Percentiles rank a stretch among this genome's conserved stretches.
phyloP scores from a whole-genome alignment of 1,140 invertebrate genomes.

The Caligus rogercresseyi region DNA sequence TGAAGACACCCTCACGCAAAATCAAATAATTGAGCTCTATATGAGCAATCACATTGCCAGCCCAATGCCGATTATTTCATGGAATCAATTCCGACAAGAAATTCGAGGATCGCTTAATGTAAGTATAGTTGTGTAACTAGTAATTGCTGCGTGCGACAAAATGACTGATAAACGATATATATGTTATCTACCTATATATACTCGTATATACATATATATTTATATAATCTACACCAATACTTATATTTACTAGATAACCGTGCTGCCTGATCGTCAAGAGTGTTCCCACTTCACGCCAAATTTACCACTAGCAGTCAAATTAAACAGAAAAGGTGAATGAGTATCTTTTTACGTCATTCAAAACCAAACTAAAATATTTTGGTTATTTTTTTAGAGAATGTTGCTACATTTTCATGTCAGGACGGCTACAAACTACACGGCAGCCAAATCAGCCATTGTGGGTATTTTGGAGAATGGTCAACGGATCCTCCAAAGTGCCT shows the following conservation, averaged over 20 bases:
- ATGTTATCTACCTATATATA: too few species aligned
- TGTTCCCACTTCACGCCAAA: background rate
- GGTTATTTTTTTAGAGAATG: background rate
- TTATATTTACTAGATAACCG: background rate
- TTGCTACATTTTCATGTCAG: slow-evolving; percentile 24
- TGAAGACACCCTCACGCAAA: slow-evolving; percentile 36
- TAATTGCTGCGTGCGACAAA: slow-evolving; percentile 18
- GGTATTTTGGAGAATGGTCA: slow-evolving; percentile 1
- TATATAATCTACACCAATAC: too few species aligned
- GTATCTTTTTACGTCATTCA: background rate
- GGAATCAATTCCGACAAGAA: slow-evolving; percentile 39
- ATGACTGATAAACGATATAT: too few species aligned
- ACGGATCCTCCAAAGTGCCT: slow-evolving; percentile 19
- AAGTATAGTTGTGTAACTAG: slow-evolving; percentile 21
- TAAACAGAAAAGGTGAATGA: background rate
- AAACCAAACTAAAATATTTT: background rate
- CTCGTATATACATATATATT: too few species aligned
- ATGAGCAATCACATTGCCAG: slow-evolving; percentile 35
- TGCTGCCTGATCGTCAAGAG: background rate
- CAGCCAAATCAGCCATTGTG: slow-evolving; percentile 24
- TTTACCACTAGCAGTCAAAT: background rate
- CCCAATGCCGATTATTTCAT: slow-evolving; percentile 38
- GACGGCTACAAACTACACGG: slow-evolving; percentile 27
- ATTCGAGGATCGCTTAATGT: slow-evolving; percentile 38
- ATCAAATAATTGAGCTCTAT: slow-evolving; percentile 31